Evolutionary conservation across 2,113 vertebrate species (phyloP), one percentile per base, ranked within the genome.

Genomic region (Nerophis ophidion): DNA sequence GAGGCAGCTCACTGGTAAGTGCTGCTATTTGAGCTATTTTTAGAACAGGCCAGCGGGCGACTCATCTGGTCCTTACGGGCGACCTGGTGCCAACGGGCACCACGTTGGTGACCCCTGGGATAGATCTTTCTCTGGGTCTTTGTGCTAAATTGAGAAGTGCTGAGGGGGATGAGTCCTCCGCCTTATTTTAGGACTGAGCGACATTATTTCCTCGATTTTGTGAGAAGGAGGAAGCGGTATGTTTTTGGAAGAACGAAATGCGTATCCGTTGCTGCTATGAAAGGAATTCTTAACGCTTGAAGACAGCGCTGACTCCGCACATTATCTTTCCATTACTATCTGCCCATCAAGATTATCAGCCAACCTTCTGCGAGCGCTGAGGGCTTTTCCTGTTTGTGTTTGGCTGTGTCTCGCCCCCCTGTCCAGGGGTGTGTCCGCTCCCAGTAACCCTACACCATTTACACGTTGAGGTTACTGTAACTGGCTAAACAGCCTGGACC

Each of bases 371-470:
- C 26, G 26, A 33, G 52, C 26, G 44, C 47, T 61, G 15, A n/a
- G 60, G 53, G 63, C 50, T 68, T 63, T 81, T 80, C 74, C 71
- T 84, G 79, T 85, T 85, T 84, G 74, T 83, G 57, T 79, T 82
- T 81, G 68, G 46, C 66, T 79, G 73, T 59, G 60, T 70, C 76
- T 67, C 50, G 59, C 57, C 15, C 66, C 48, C 61, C 70, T 70
- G 86, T 58, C 72, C 65, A 87, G 82, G 77, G 90, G 93, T 91
- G 92, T 91, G 92, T 82, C 90, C 80, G 6, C 66, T 59, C 51
- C 67, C 74, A 68, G 95, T 95, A 96, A 98, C 89, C 81, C 90
- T 92, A 96, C 91, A 95, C 77, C 71, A 81, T 81, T 88, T 89
- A 92, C 88, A 77, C 90, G 85, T 84, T 61, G 73, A 79, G 71